A percentile compares a stretch with the other conserved stretches of the same genome.
Evolutionary conservation across 2,888 invertebrate species (phyloP).

Genomic region (Acronicta alni): DNA sequence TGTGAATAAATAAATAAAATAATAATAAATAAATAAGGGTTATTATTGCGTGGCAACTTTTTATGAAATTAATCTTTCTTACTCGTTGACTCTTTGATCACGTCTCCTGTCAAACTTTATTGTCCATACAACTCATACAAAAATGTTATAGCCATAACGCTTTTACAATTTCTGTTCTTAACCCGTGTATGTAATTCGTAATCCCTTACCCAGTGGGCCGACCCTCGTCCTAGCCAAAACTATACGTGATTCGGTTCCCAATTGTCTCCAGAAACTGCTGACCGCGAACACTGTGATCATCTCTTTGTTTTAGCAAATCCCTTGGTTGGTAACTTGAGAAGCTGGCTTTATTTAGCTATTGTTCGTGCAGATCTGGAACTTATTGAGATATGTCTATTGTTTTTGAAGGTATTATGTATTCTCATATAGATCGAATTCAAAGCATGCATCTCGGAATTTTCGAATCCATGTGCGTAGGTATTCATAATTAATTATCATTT

Average conservation of each 20-base stretch:
- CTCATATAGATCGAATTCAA: not conserved
- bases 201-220: conserved; percentile 16
- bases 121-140: not conserved
- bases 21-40: too few relatives aligned
- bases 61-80: too few relatives aligned
- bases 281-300: conserved; percentile 54
- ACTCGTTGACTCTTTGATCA: too few relatives aligned
- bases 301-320: conserved; percentile 61
- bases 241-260: conserved; percentile 61
- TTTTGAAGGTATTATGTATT: conserved; percentile 1
- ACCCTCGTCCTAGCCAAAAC: conserved; percentile 36
- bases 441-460: too few relatives aligned
- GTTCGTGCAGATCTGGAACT: conserved; percentile 1
- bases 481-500: too few relatives aligned
- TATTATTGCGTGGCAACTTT: too few relatives aligned
- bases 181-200: conserved; percentile 2
- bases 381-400: conserved; percentile 3
- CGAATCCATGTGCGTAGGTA: too few relatives aligned
- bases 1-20: too few relatives aligned
- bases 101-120: too few relatives aligned
- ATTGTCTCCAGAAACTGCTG: conserved; percentile 48
- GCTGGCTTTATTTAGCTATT: conserved; percentile 31
- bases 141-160: not conserved
- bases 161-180: conserved; percentile 1
- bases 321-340: conserved; percentile 54